Evolutionary conservation across 2,888 invertebrate genomes (phyloP).

Genomic region (Tinea semifulvella): DNA sequence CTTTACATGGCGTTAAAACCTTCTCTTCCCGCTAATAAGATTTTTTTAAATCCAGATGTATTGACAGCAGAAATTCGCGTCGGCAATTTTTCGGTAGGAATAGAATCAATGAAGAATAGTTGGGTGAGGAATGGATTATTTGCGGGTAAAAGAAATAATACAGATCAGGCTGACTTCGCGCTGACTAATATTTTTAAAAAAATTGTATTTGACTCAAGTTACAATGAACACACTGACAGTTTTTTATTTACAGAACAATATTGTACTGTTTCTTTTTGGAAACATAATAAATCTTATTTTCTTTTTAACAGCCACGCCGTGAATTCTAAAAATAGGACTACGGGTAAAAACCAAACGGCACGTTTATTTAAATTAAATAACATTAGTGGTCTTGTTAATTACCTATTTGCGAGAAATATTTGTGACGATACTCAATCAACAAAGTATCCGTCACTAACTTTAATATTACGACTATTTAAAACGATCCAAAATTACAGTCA

Average conservation of each 20-base stretch:
- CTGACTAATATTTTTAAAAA: not conserved
- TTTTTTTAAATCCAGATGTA: conserved; percentile 11
- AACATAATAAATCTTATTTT: not conserved
- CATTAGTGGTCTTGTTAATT: not conserved
- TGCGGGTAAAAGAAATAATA: not conserved
- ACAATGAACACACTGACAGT: conserved; percentile 2
- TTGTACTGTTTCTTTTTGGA: conserved; percentile 7
- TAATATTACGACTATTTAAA: too few species aligned
- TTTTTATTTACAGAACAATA: conserved; percentile 1
- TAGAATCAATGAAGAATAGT: not conserved
- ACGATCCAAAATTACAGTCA: too few species aligned
- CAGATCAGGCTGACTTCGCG: not conserved
- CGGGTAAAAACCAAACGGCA: not conserved
- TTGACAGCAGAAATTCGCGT: conserved; percentile 4
- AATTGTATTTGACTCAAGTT: not conserved
- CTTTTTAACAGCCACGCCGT: not conserved
- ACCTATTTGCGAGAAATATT: conserved; percentile 7
- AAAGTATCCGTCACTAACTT: too few species aligned
- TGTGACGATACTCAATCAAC: not conserved
- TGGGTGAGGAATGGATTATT: not conserved
- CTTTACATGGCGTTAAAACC: too few species aligned
- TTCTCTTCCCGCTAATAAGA: conserved; percentile 11
- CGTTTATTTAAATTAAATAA: not conserved
- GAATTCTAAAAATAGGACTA: not conserved
- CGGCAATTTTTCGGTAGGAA: not conserved